phyloP scores from a whole-genome alignment of 2,888 invertebrate genomes.

The Drosophila mimetica region DNA sequence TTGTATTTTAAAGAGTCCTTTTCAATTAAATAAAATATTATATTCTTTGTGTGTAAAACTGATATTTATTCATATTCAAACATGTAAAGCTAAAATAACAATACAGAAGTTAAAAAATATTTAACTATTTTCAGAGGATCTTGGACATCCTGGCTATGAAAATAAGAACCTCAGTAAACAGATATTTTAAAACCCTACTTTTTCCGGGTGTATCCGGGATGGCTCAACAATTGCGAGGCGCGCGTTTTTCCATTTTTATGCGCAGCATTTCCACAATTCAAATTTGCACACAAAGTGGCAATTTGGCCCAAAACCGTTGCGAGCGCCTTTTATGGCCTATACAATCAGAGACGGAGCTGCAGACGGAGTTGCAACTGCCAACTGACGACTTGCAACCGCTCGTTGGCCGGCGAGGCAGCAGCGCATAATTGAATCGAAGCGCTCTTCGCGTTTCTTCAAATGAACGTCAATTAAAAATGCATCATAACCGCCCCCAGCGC shows the following conservation, averaged over 20 bases:
- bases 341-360: slow-evolving; percentile 35
- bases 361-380: slow-evolving; percentile 43
- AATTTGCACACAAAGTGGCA: slow-evolving; percentile 83
- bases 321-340: slow-evolving; percentile 73
- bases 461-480: slow-evolving; percentile 80
- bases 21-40: too few species aligned
- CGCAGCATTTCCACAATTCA: slow-evolving; percentile 72
- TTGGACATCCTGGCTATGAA: too few species aligned
- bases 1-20: too few species aligned
- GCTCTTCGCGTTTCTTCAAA: slow-evolving; percentile 75
- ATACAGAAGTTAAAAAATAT: too few species aligned
- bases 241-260: slow-evolving; percentile 61
- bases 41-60: too few species aligned
- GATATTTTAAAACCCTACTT: background rate
- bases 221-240: slow-evolving; percentile 63
- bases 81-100: too few species aligned
- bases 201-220: slow-evolving; percentile 23
- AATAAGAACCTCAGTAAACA: too few species aligned
- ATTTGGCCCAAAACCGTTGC: slow-evolving; percentile 78
- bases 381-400: slow-evolving; percentile 21
- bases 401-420: slow-evolving; percentile 18
- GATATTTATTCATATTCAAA: too few species aligned
- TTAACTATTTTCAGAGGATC: too few species aligned
- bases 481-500: slow-evolving; percentile 76
- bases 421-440: slow-evolving; percentile 78